These are phyloP conservation scores for Ptyas mucosa DNA, from an alignment of 2,113 vertebrate species.

Conservation along the genomic window DNA sequence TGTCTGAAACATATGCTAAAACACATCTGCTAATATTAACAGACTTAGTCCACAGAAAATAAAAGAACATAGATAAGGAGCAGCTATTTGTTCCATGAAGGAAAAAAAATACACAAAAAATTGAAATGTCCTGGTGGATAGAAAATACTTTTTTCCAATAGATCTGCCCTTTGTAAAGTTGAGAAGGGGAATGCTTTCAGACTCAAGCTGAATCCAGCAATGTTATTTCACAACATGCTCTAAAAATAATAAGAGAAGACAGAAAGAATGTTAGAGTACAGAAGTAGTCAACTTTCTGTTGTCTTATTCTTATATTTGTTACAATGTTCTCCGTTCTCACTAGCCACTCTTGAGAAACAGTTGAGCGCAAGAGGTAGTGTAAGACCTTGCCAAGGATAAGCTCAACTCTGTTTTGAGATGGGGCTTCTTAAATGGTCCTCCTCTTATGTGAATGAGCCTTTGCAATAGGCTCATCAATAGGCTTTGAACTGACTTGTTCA, in stretches of 20 bases:
- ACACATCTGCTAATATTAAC: neutral
- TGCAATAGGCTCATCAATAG: no score
- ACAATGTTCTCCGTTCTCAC: neutral
- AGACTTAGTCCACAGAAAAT: neutral
- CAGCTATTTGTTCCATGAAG: accelerated
- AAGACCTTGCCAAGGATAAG: neutral
- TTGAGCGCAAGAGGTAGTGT: neutral
- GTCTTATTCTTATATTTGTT: neutral
- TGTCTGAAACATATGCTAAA: neutral
- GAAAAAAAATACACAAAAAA: neutral
- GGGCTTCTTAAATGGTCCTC: neutral
- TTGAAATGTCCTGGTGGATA: neutral
- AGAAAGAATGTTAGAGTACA: neutral
- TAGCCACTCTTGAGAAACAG: neutral
- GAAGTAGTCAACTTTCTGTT: neutral
- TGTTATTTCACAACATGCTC: neutral
- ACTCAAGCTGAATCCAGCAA: accelerated
- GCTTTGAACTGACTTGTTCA: no score
- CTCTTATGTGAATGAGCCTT: neutral
- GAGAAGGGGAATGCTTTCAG: neutral
- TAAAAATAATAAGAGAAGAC: neutral
- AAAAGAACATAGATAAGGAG: neutral
- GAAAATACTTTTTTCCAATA: neutral
- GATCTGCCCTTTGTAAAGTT: neutral
- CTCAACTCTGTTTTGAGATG: neutral